phyloP scores from a whole-genome alignment of 2,888 invertebrate genomes.

The Galerucella nymphaeae region DNA sequence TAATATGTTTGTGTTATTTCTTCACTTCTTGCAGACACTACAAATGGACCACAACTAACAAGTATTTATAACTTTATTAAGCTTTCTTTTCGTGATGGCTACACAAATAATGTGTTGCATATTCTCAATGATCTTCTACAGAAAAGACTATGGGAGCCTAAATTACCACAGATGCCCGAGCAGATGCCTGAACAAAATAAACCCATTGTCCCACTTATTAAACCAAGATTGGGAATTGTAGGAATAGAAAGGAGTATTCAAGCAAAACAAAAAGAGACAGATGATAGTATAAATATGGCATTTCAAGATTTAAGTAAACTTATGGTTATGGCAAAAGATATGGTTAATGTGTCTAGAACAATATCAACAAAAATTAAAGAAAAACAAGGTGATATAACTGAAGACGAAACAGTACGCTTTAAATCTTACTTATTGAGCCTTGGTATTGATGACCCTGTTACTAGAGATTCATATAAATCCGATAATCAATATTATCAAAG shows the following conservation, averaged over 20 bases:
- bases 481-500: slow-evolving; percentile 87
- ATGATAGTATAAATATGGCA: slow-evolving; percentile 90
- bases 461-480: slow-evolving; percentile 87
- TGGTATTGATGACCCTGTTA: slow-evolving; percentile 98
- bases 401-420: slow-evolving; percentile 94
- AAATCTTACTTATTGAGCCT: slow-evolving; percentile 96
- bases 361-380: slow-evolving; percentile 94
- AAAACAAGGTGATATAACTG: slow-evolving; percentile 94
- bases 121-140: slow-evolving; percentile 73
- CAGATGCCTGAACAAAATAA: slow-evolving; percentile 51
- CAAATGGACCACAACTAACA: slow-evolving; percentile 78
- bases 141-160: slow-evolving; percentile 73
- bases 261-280: slow-evolving; percentile 90
- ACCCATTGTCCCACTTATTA: slow-evolving; percentile 66
- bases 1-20: too few species aligned
- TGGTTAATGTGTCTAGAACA: slow-evolving; percentile 92
- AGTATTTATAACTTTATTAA: slow-evolving; percentile 82
- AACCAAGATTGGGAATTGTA: slow-evolving; percentile 88
- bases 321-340: slow-evolving; percentile 97
- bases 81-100: slow-evolving; percentile 87
- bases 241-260: slow-evolving; percentile 95
- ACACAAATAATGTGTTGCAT: slow-evolving; percentile 73
- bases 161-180: slow-evolving; percentile 50
- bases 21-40: slow-evolving; percentile 31
- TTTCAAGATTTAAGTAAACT: slow-evolving; percentile 95